Percentiles rank a stretch among this genome's conserved stretches.
These are phyloP conservation scores for Opisthograptis luteolata DNA, from an alignment of 2,888 invertebrate genomes.

Conservation along the genomic window DNA sequence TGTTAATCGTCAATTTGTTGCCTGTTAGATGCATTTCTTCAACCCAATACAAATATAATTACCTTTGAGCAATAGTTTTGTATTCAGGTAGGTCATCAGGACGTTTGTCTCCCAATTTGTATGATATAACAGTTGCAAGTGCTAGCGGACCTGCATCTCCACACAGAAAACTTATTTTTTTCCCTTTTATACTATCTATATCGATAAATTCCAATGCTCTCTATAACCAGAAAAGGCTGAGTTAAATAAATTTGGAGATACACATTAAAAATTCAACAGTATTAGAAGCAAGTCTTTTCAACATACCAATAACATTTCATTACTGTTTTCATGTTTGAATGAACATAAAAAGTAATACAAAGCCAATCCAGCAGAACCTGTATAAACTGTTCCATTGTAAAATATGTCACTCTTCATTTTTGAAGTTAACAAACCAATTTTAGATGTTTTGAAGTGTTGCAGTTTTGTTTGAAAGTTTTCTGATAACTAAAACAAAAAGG, in stretches of 20 bases:
- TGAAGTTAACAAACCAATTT: constrained; percentile 65
- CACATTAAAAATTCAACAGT: too few species aligned
- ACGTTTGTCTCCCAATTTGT: constrained; percentile 74
- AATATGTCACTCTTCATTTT: constrained; percentile 73
- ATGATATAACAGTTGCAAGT: constrained; percentile 87
- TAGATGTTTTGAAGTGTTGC: constrained; percentile 64
- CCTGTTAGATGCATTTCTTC: too few species aligned
- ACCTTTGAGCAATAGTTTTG: constrained; percentile 80
- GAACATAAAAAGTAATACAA: constrained; percentile 84
- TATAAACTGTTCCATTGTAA: constrained; percentile 88
- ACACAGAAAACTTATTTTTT: constrained; percentile 87
- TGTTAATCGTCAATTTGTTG: too few species aligned
- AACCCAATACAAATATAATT: too few species aligned
- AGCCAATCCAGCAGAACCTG: constrained; percentile 89
- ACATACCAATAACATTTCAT: constrained; percentile 2
- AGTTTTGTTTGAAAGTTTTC: constrained; percentile 69
- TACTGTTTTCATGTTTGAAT: constrained; percentile 44
- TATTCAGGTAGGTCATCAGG: constrained; percentile 74
- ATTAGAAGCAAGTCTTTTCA: too few species aligned
- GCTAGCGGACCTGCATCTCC: constrained; percentile 93
- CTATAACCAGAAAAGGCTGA: constrained; percentile 49
- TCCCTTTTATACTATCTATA: constrained; percentile 60
- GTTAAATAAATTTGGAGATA: too few species aligned
- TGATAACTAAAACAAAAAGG: constrained; percentile 78
- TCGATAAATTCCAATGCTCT: constrained; percentile 59